These are phyloP conservation scores for Aleadryas rufinucha DNA, from an alignment of 2,113 vertebrate species.

Conservation along the genomic window DNA sequence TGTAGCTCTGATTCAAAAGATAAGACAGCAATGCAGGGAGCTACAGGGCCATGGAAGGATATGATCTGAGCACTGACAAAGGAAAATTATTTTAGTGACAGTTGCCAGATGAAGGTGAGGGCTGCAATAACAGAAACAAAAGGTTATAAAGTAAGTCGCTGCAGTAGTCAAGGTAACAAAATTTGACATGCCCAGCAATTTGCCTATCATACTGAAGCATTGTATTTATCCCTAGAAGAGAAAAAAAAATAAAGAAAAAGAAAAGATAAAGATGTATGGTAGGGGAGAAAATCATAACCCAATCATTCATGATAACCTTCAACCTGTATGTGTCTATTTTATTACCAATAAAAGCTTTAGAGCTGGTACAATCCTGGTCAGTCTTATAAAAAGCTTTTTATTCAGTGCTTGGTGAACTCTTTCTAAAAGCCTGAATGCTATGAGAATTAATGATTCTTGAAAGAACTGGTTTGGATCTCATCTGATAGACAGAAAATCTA, in stretches of 20 bases:
- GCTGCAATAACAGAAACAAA: slow-evolving; percentile 12
- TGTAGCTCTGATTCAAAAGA: background rate
- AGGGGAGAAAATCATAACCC: background rate
- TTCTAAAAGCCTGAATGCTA: background rate
- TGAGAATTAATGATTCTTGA: slow-evolving; percentile 31
- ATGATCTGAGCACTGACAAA: background rate
- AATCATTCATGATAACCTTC: background rate
- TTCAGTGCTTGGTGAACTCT: background rate
- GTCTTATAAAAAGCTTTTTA: slow-evolving; percentile 15
- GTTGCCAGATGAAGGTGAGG: background rate
- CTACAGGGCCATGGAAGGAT: background rate
- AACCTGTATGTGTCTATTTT: background rate
- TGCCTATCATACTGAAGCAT: background rate
- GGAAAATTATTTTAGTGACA: slow-evolving; percentile 2
- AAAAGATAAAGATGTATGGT: accelerated
- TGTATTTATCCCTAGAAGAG: background rate
- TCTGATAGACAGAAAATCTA: slow-evolving; percentile 38
- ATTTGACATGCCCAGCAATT: background rate
- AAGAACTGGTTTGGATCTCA: background rate
- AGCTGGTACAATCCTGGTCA: background rate
- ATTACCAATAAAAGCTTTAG: slow-evolving; percentile 3
- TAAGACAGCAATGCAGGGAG: background rate
- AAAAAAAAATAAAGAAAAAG: accelerated
- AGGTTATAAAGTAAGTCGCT: background rate
- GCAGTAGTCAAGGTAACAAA: slow-evolving; percentile 1